Conservation (phyloP, 92 coral and sea anemone species). For the Zoanthus sociatus region DNA sequence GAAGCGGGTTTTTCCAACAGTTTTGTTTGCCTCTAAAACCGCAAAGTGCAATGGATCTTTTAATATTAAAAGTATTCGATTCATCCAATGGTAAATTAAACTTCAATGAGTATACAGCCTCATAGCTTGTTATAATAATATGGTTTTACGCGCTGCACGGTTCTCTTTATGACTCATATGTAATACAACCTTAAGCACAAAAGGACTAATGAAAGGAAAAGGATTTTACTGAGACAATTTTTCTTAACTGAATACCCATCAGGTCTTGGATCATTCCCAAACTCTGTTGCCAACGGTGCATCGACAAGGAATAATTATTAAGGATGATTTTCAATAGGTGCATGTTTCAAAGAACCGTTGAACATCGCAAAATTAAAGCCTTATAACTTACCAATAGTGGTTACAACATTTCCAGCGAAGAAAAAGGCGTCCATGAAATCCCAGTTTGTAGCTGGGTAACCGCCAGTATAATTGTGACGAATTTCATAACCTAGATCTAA, state of each 20-base stretch:
- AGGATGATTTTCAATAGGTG: conserved; percentile 12
- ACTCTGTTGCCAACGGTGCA: conserved; percentile 29
- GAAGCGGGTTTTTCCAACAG: not conserved
- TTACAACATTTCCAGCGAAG: conserved; percentile 98
- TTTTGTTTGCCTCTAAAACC: conserved; percentile 29
- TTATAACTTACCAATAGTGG: conserved; percentile 86
- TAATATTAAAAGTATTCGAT: conserved; percentile 15
- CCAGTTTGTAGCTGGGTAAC: conserved; percentile 74
- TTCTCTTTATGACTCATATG: conserved; percentile 5
- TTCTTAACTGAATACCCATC: not conserved
- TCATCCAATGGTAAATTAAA: conserved; percentile 10
- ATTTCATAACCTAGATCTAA: conserved; percentile 82
- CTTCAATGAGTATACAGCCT: not conserved
- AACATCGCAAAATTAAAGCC: not conserved
- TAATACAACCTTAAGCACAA: conserved; percentile 17
- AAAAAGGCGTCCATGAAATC: conserved; percentile 95
- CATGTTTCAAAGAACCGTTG: conserved; percentile 10
- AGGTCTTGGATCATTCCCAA: conserved; percentile 29
- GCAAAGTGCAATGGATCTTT: conserved; percentile 14
- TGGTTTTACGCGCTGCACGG: conserved; percentile 19
- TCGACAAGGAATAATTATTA: not conserved
- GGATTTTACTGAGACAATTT: not conserved
- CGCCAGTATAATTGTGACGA: conserved; percentile 16
- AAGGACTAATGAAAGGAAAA: not conserved
- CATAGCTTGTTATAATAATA: conserved; percentile 29